Base-by-base conservation (phyloP, 2,888 invertebrate genomes). In the Morpho helenor region DNA sequence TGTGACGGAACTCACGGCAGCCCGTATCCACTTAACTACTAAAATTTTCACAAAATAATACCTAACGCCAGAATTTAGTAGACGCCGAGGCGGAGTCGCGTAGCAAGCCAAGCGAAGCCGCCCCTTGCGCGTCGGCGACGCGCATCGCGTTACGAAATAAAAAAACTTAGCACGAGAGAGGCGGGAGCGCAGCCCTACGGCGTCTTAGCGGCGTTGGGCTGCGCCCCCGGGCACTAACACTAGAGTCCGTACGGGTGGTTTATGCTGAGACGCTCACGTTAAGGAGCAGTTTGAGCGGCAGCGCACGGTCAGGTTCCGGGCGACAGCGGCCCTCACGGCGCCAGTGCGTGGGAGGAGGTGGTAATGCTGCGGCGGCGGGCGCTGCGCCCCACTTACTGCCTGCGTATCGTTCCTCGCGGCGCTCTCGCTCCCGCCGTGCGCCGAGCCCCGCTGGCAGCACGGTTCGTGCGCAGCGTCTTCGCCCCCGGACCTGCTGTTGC, bases 381-480 rank as follows among this genome's bases (percentile, higher is more conserved):
- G 96, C 94, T 69, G 95, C 95, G 74, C 95, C 95, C 91, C 96
- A 96, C 82, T 96, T 96, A 78, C 95, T 94, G 76, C 94, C 95
- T 66, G 96, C 96, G 80, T 84, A 87, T 66, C 87, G 84, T 71
- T 86, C 87, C 57, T 79, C 78, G 47, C 84, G 72, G 39, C 67
- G 66, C 57, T 66, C 77, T 59, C 78, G 72, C 48, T 68, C 71
- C 45, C 69, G 63, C 59, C 73, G 64, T 56, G 70, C 73, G n/a
- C 43, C 43, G n/a, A 72, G 65, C 51, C 67, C 73, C 66, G 66
- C 72, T 57, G 82, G 75, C 66, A 75, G 66, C 45, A 75, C 74
- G 57, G 71, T 73, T 39, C 82, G 74, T n/a, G 69, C 68, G 56
- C 62, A 68, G 56, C 84, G 79, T 56, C 86, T 74, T 52, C 83